phyloP scores from a whole-genome alignment of 2,888 invertebrate genomes.

The Acronicta psi region DNA sequence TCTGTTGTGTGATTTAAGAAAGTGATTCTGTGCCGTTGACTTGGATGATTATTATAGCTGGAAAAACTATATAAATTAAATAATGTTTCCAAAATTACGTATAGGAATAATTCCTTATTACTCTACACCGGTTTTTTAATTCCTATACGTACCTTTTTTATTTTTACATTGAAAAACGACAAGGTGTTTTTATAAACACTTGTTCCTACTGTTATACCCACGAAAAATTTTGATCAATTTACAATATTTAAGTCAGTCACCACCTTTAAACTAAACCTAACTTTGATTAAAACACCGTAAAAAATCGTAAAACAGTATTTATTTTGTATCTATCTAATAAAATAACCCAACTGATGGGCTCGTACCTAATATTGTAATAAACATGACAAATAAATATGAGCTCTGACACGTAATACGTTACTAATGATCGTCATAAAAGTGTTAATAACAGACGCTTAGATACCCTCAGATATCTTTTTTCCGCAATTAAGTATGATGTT shows the following conservation, averaged over 20 bases:
- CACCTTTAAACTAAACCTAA: slow-evolving; percentile 27
- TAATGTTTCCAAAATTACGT: too few relatives aligned
- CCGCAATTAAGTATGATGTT: slow-evolving; percentile 17
- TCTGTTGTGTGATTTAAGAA: too few relatives aligned
- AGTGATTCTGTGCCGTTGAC: too few relatives aligned
- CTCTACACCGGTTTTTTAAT: too few relatives aligned
- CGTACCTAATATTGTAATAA: slow-evolving; percentile 12
- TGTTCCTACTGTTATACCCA: too few relatives aligned
- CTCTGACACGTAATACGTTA: slow-evolving; percentile 14
- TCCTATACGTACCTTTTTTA: too few relatives aligned
- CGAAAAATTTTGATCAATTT: too few relatives aligned
- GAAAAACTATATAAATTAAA: too few relatives aligned
- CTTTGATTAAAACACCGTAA: slow-evolving; percentile 9
- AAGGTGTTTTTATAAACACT: too few relatives aligned
- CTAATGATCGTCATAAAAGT: slow-evolving; percentile 22
- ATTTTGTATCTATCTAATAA: slow-evolving; percentile 47
- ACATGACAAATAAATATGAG: slow-evolving; percentile 26
- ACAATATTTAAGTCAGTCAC: slow-evolving; percentile 37
- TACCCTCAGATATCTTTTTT: slow-evolving; percentile 19
- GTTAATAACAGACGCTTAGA: slow-evolving; percentile 8
- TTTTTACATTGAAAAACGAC: too few relatives aligned
- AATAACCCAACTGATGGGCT: slow-evolving; percentile 18
- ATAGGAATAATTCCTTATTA: too few relatives aligned
- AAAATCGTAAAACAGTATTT: slow-evolving; percentile 25
- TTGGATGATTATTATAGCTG: too few relatives aligned